A percentile compares a stretch with the other conserved stretches of the same genome.
Conservation (phyloP, 92 coral and sea anemone genomes). For the Parazoanthus darwini region DNA sequence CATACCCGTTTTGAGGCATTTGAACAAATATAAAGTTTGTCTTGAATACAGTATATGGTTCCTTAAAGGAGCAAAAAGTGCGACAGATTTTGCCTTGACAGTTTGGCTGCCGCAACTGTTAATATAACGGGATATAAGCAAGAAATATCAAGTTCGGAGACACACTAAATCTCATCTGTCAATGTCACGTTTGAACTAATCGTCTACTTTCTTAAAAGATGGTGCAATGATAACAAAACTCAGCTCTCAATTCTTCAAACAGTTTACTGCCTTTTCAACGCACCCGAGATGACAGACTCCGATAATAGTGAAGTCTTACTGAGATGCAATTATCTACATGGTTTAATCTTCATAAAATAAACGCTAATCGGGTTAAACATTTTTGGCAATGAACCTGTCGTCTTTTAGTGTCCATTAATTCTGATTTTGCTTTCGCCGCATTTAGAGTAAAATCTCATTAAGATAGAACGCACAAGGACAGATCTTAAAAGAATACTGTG, state of each 20-base stretch:
- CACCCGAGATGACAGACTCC: not conserved
- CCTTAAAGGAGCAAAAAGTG: not conserved
- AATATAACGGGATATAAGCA: not conserved
- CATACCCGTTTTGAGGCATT: too few relatives aligned
- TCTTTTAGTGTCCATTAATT: too few relatives aligned
- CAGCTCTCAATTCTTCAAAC: not conserved
- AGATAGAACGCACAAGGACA: too few relatives aligned
- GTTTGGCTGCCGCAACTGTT: not conserved
- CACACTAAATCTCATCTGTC: not conserved
- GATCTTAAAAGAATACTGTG: too few relatives aligned
- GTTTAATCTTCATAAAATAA: too few relatives aligned
- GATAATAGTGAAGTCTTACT: not conserved
- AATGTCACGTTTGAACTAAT: not conserved
- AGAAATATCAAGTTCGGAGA: not conserved
- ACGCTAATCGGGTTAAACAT: not conserved
- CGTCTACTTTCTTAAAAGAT: not conserved
- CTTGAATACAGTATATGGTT: not conserved
- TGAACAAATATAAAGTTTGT: not conserved
- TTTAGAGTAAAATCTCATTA: too few relatives aligned
- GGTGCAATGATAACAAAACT: not conserved
- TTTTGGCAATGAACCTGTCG: too few relatives aligned
- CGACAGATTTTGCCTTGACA: not conserved
- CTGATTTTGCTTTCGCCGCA: too few relatives aligned
- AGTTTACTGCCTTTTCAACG: not conserved
- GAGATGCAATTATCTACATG: not conserved